Base-by-base conservation (phyloP, 2,888 invertebrate species). In the Melangyna quadrimaculata region DNA sequence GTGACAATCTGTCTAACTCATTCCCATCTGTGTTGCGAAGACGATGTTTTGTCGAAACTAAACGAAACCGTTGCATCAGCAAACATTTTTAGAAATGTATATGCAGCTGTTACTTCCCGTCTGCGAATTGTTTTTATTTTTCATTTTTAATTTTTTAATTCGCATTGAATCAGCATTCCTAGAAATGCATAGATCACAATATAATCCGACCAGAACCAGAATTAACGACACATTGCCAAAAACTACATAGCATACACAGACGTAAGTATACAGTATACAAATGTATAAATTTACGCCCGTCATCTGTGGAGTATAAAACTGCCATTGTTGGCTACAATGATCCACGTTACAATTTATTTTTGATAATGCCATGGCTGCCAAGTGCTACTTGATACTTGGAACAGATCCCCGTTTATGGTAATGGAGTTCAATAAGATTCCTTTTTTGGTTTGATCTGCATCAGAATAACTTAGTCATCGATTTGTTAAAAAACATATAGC, bases 281-380 rank as follows among this genome's bases (percentile, higher is more conserved):
- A 48, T 19, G 8, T 9, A 14, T 22, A 7, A 65, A 14, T 19
- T 45, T 27, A 32, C 32, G 48, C 9, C 9, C 7, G 35, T 14
- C 35, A 19, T 32, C 12, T 59, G 59, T 19, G 6, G 19, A 35
- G 7, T 12, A 55, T 29, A 17, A 27, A 9, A n/a, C 32, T 57
- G 53, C 65, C 70, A 22, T 45, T 63, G 63, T 53, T 37, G 63
- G 67, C 40, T 53, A 63, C 37, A 48, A 51, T 53, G 19, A 19
- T 35, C 35, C 4, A 80, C 29, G 35, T 37, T 72, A 61, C 59
- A 12, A 65, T 83, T 79, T 78, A 79, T 74, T 74, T 83, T 79
- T 79, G 74, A n/a, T n/a, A n/a, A n/a, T 83, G 79, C 71, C 83
- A 83, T 70, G 83, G 79, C 74, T 83, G 57, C 57, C 74, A 43